phyloP scores from a whole-genome alignment of 2,797 vertebrate genomes.

The Sandelia bainsii region DNA sequence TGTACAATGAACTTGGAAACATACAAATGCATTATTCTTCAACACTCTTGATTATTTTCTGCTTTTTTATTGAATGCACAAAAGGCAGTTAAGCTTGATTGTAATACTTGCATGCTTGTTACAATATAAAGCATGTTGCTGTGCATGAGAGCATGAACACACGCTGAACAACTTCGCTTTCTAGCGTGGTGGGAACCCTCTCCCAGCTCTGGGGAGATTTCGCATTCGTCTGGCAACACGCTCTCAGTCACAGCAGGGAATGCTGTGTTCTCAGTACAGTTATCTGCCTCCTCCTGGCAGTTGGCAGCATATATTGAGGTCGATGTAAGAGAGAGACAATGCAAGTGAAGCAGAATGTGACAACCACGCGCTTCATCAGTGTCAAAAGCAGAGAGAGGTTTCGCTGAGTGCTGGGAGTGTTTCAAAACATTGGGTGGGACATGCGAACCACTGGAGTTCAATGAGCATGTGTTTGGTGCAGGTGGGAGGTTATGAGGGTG shows the following conservation, averaged over 20 bases:
- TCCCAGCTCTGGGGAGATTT: constrained; percentile 27
- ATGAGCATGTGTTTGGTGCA: constrained; percentile 36
- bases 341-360: constrained; percentile 54
- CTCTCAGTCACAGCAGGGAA: constrained; percentile 63
- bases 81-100: constrained; percentile 70
- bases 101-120: constrained; percentile 76
- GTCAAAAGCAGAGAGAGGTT: constrained; percentile 48
- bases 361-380: constrained; percentile 42
- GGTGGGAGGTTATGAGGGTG: constrained; percentile 30
- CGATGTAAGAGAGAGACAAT: constrained; percentile 22
- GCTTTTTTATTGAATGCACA: constrained; percentile 57
- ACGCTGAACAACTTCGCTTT: constrained; percentile 47
- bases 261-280: constrained; percentile 51
- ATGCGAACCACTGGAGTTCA: constrained; percentile 68
- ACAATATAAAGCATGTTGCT: constrained; percentile 63
- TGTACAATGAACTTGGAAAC: constrained; percentile 62
- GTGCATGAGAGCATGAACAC: constrained; percentile 60
- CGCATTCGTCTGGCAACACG: constrained; percentile 31
- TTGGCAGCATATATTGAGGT: constrained; percentile 58
- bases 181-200: constrained; percentile 14
- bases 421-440: constrained; percentile 44
- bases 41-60: constrained; percentile 35
- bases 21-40: constrained; percentile 61
- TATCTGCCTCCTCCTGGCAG: constrained; percentile 37
- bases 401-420: constrained; percentile 32